Evolutionary conservation across 2,797 vertebrate species (phyloP).

Genomic region (Lithobates sylvaticus): DNA sequence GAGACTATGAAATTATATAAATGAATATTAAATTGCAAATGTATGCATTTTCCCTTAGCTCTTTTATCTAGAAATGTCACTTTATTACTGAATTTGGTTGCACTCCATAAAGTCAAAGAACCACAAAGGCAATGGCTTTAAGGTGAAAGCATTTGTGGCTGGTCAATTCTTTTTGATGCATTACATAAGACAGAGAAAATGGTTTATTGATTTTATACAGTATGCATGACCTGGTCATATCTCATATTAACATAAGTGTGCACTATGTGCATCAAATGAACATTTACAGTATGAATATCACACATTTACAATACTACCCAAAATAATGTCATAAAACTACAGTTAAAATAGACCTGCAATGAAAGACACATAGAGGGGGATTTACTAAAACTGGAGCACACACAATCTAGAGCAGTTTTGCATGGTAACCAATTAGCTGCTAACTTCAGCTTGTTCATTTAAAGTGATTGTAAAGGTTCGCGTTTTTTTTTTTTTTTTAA

Average conservation of each 20-base stretch:
- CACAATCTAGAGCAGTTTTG: too few species aligned
- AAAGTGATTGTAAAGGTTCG: too few species aligned
- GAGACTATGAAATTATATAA: slow-evolving; percentile 34
- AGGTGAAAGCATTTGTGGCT: background rate
- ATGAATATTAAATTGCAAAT: slow-evolving; percentile 41
- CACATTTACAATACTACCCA: background rate
- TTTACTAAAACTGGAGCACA: too few species aligned
- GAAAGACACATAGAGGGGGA: too few species aligned
- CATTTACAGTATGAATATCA: background rate
- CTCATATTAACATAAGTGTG: background rate
- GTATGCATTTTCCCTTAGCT: slow-evolving; percentile 33
- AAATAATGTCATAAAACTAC: background rate
- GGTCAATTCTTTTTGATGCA: background rate
- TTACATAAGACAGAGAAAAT: background rate
- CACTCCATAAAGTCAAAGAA: background rate
- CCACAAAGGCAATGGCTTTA: background rate
- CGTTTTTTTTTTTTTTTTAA: too few species aligned
- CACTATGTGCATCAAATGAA: background rate
- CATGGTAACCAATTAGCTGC: too few species aligned
- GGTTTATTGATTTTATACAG: background rate
- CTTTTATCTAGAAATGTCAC: slow-evolving; percentile 40
- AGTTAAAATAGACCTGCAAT: background rate
- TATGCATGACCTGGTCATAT: background rate
- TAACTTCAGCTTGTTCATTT: too few species aligned
- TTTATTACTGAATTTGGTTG: slow-evolving; percentile 22